Evolutionary conservation across 2,888 invertebrate genomes (phyloP), one percentile per base, ranked within the genome.

Genomic region (Cecidostiba fungosa): DNA sequence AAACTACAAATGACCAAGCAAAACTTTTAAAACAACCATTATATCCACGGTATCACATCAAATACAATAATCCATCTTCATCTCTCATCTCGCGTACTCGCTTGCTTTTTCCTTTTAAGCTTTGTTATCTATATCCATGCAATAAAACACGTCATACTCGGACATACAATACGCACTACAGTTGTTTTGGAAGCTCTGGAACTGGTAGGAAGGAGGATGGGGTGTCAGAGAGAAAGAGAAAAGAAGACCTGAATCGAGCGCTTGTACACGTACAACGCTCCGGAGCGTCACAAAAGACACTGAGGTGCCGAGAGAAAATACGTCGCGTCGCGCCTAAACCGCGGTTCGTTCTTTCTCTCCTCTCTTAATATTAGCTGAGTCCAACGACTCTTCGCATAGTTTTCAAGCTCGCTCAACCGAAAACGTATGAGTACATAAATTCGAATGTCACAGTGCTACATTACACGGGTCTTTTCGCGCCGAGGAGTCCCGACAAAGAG

Each of bases 211-310:
- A 54, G 8, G 1, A n/a, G 54, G n/a, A n/a, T n/a, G n/a, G n/a
- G n/a, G n/a, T n/a, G n/a, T n/a, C n/a, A 54, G 3, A 59, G 3
- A 59, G 54, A 23, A n/a, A 23, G n/a, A n/a, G n/a, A 23, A n/a
- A n/a, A 59, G n/a, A 23, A 59, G 54, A 59, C n/a, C 23, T 6
- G 54, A 59, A 59, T 59, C 54, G 54, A 23, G 54, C 54, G 23
- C 54, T n/a, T 54, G 43, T 16, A 23, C 54, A n/a, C 19, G 23
- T 23, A 59, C 54, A 59, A 59, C 8, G 8, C 54, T 3, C n/a
- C 16, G n/a, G 54, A 59, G n/a, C 54, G n/a, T 59, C n/a, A 59
- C 54, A n/a, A 59, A 59, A 59, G 54, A 59, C 54, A 59, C 8
- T n/a, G 54, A 1, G 23, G n/a, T n/a, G 54, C n/a, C 19, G 19